Percentiles rank a stretch among this genome's conserved stretches.
Evolutionary conservation across 1,140 invertebrate species (phyloP).

Genomic region (Diachasma alloeum): DNA sequence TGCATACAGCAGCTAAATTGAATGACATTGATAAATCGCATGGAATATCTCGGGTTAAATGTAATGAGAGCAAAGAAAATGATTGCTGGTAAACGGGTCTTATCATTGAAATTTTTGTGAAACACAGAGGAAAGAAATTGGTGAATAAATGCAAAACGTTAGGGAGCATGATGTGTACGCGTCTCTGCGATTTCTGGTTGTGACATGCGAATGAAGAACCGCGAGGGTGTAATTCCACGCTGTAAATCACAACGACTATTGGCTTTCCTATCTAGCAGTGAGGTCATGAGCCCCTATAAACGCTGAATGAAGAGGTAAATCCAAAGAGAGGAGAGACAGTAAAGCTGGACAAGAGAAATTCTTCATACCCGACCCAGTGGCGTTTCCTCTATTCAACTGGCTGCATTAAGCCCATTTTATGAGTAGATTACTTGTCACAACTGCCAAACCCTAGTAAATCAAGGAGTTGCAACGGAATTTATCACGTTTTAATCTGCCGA

Average conservation of each 20-base stretch:
- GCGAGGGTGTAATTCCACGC: slow-evolving; percentile 46
- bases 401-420: too few species aligned
- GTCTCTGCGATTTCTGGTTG: slow-evolving; percentile 41
- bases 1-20: too few species aligned
- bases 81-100: background rate
- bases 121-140: background rate
- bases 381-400: background rate
- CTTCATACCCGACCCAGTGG: background rate
- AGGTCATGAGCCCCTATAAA: slow-evolving; percentile 50
- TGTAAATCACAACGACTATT: slow-evolving; percentile 48
- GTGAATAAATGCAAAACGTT: slow-evolving; percentile 18
- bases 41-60: too few species aligned
- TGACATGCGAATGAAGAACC: slow-evolving; percentile 44
- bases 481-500: too few species aligned
- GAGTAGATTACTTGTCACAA: too few species aligned
- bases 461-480: too few species aligned
- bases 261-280: slow-evolving; percentile 42
- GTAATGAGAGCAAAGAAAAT: background rate
- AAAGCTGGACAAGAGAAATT: background rate
- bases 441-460: too few species aligned
- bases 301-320: slow-evolving; percentile 18
- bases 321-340: background rate
- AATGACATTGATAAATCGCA: too few species aligned
- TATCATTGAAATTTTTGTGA: background rate
- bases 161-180: too few species aligned